Percentiles rank a stretch among this genome's conserved stretches.
Evolutionary conservation across 2,797 vertebrate genomes (phyloP).

Genomic region (Phalloptychus januarius): DNA sequence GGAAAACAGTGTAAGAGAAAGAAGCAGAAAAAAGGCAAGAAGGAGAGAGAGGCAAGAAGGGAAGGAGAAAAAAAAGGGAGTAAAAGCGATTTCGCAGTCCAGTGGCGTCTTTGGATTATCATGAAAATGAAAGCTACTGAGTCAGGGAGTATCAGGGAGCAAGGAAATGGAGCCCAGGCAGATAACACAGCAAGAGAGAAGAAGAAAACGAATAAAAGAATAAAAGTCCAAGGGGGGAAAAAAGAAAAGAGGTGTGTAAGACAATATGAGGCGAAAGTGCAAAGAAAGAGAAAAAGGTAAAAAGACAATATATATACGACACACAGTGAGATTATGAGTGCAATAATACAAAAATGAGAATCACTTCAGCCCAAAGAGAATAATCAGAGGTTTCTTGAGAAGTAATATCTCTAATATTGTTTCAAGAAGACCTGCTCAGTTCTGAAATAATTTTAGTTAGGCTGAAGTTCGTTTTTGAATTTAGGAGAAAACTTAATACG

Average conservation of each 20-base stretch:
- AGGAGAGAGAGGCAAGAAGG: constrained; percentile 26
- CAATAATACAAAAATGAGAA: constrained; percentile 79
- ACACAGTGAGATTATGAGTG: constrained; percentile 75
- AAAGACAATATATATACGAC: constrained; percentile 81
- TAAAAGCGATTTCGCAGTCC: constrained; percentile 83
- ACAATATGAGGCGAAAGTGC: constrained; percentile 76
- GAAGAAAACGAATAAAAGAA: constrained; percentile 66
- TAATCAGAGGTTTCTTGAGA: constrained; percentile 76
- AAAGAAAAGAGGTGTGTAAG: constrained; percentile 70
- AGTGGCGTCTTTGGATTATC: constrained; percentile 83
- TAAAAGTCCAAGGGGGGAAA: constrained; percentile 58
- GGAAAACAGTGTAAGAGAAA: constrained; percentile 16
- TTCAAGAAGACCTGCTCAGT: constrained; percentile 67
- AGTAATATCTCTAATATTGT: constrained; percentile 79
- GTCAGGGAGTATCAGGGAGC: constrained; percentile 81
- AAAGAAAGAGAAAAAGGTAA: constrained; percentile 73
- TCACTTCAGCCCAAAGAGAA: constrained; percentile 75
- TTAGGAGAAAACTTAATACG: constrained; percentile 35
- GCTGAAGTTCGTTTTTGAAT: constrained; percentile 29
- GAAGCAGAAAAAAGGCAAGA: constrained; percentile 20
- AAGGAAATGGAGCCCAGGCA: constrained; percentile 79
- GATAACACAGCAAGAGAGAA: constrained; percentile 80
- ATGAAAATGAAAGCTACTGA: constrained; percentile 85
- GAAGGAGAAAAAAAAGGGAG: constrained; percentile 51
- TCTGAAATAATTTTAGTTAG: constrained; percentile 54